Evolutionary conservation across 2,113 vertebrate species (phyloP).

Genomic region (Microcebus lehilahytsara): DNA sequence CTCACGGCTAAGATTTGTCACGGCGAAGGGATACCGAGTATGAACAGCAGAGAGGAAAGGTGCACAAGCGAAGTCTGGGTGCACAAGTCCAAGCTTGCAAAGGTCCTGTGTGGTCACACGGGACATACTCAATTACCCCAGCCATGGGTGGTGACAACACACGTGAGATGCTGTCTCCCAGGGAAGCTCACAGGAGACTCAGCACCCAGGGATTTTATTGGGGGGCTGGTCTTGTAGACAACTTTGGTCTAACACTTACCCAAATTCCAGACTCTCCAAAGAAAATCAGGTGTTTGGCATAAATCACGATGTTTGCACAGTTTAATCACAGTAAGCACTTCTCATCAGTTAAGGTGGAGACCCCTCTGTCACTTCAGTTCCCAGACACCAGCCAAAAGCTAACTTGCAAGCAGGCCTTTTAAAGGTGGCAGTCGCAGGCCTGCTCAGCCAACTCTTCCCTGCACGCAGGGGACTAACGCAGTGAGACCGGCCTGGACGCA

Average conservation of each 20-base stretch:
- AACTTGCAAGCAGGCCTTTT: not conserved
- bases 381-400: too few species aligned
- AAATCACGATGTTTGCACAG: not conserved
- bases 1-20: too few species aligned
- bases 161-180: not conserved
- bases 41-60: not conserved
- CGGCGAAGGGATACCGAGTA: not conserved
- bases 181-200: not conserved
- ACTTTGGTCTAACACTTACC: not conserved
- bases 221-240: too few species aligned
- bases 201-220: not conserved
- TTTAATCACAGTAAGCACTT: not conserved
- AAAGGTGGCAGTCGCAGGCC: too few species aligned
- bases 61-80: rapidly evolving
- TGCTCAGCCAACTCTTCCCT: not conserved
- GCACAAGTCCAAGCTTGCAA: rapidly evolving
- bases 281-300: not conserved
- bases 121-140: not conserved
- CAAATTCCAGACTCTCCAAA: not conserved
- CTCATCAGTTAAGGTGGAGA: not conserved
- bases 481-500: not conserved
- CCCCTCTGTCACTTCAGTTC: not conserved
- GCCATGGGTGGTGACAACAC: rapidly evolving
- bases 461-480: not conserved
- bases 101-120: not conserved